phyloP scores from a whole-genome alignment of 1,140 invertebrate species.

The Drosophila malerkotliana region DNA sequence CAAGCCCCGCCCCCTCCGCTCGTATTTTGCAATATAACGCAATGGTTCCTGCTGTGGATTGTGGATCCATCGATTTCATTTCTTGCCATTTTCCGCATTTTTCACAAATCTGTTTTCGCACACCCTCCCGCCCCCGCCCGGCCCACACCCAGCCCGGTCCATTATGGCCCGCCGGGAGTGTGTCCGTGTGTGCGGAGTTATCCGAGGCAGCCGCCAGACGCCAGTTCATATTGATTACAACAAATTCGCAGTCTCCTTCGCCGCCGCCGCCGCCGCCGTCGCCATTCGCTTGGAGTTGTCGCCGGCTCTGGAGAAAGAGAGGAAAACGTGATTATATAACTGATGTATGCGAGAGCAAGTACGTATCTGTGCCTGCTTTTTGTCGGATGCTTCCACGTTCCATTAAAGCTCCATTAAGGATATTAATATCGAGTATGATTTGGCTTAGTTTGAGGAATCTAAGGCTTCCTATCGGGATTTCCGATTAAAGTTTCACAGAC shows the following conservation, averaged over 20 bases:
- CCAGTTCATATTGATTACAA: conserved; percentile 82
- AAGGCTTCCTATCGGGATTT: background rate
- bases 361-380: conserved; percentile 21
- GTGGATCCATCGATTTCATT: conserved; percentile 78
- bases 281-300: conserved; percentile 61
- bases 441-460: conserved; percentile 2
- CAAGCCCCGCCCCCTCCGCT: conserved; percentile 16
- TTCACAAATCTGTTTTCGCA: conserved; percentile 77
- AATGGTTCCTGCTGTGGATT: conserved; percentile 61
- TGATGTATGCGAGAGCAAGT: conserved; percentile 23
- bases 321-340: conserved; percentile 48
- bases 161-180: conserved; percentile 27
- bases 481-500: background rate
- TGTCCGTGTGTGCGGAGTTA: conserved; percentile 58
- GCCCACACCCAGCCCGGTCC: background rate
- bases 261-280: conserved; percentile 46
- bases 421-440: conserved; percentile 36
- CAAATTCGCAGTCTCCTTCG: conserved; percentile 74
- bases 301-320: conserved; percentile 32
- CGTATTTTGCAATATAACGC: conserved; percentile 74
- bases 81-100: conserved; percentile 81
- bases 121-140: conserved; percentile 26
- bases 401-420: conserved; percentile 46
- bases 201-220: conserved; percentile 73
- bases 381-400: conserved; percentile 31